A percentile compares a stretch with the other conserved stretches of the same genome.
Evolutionary conservation across 2,113 vertebrate species (phyloP).

Genomic region (Periophthalmus modestus): DNA sequence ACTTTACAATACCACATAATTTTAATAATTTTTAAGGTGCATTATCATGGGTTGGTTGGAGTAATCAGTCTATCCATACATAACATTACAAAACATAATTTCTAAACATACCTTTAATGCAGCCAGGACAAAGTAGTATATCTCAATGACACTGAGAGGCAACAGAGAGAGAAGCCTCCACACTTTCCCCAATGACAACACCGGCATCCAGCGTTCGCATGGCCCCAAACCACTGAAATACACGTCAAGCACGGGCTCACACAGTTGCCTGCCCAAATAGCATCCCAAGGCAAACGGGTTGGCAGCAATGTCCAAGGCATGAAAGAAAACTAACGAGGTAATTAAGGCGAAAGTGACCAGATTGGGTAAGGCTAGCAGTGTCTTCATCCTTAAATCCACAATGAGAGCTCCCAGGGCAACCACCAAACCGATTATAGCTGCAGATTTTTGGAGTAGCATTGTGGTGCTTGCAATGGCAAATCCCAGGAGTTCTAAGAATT

Average conservation of each 20-base stretch:
- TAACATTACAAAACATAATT: background rate
- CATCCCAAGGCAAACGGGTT: constrained; percentile 93
- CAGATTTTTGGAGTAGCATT: constrained; percentile 86
- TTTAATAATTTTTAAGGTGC: background rate
- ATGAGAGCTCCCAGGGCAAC: constrained; percentile 87
- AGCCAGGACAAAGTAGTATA: constrained; percentile 88
- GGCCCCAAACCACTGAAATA: constrained; percentile 93
- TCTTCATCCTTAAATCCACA: constrained; percentile 95
- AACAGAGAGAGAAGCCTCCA: constrained; percentile 89
- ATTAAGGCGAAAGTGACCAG: constrained; percentile 85
- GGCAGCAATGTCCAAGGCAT: constrained; percentile 81
- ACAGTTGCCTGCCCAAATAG: constrained; percentile 90
- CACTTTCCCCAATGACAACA: constrained; percentile 85
- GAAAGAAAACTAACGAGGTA: constrained; percentile 85
- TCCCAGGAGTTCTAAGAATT: constrained; percentile 91
- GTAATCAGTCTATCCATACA: background rate
- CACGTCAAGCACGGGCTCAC: constrained; percentile 90
- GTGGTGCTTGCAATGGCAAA: constrained; percentile 92
- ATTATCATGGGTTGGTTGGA: background rate
- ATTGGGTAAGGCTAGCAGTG: constrained; percentile 89
- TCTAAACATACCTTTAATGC: constrained; percentile 82
- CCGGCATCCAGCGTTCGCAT: constrained; percentile 91
- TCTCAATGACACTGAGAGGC: constrained; percentile 82
- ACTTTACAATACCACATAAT: background rate
- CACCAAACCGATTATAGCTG: constrained; percentile 86